Evolutionary conservation across 1,140 invertebrate genomes (phyloP).

Genomic region (Mizuhopecten yessoensis): DNA sequence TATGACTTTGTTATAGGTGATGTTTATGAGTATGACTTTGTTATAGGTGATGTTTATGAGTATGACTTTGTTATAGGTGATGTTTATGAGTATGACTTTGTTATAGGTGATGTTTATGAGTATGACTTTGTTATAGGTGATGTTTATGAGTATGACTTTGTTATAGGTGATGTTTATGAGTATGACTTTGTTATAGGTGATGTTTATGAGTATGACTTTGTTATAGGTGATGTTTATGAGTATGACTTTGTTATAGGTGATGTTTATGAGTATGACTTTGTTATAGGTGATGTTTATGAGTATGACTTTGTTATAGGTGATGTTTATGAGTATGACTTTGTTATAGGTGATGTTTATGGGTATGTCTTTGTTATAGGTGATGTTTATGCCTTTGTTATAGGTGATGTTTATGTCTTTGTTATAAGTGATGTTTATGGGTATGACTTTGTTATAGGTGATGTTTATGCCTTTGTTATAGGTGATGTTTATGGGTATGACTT

Average conservation of each 20-base stretch:
- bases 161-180: neutral
- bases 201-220: no score
- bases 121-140: slow-evolving; percentile 90
- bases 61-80: neutral
- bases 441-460: slow-evolving; percentile 15
- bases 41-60: slow-evolving; percentile 94
- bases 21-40: no score
- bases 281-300: slow-evolving; percentile 9
- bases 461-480: slow-evolving; percentile 89
- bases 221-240: slow-evolving; percentile 94
- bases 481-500: slow-evolving; percentile 97
- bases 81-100: neutral
- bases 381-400: slow-evolving; percentile 85
- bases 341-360: neutral
- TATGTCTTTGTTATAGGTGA: neutral
- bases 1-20: slow-evolving; percentile 7
- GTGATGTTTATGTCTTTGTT: slow-evolving; percentile 95
- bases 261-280: neutral
- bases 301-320: slow-evolving; percentile 90
- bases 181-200: slow-evolving; percentile 7
- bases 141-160: no score
- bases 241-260: neutral
- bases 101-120: slow-evolving; percentile 9
- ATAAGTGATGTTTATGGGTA: neutral
- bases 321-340: no score